A percentile compares a stretch with the other conserved stretches of the same genome.
Evolutionary conservation across 2,113 vertebrate species (phyloP).

Genomic region (Microcebus ravelobensis): DNA sequence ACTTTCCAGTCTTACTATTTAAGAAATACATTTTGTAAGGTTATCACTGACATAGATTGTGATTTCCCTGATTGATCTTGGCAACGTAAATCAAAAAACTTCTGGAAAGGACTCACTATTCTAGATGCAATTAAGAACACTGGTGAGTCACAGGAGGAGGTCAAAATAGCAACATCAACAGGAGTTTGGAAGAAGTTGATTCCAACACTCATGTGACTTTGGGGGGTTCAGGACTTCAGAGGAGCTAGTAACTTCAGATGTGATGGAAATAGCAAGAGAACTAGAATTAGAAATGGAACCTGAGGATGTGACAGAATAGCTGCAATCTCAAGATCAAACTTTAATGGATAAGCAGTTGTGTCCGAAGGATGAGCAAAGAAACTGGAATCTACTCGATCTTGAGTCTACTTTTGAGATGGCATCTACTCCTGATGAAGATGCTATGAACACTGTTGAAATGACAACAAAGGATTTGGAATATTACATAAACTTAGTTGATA

Average conservation of each 20-base stretch:
- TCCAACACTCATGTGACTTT: not conserved
- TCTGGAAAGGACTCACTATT: not conserved
- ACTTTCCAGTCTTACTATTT: not conserved
- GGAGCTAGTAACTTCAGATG: not conserved
- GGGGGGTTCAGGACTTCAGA: not conserved
- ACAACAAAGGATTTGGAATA: not conserved
- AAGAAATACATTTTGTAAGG: not conserved
- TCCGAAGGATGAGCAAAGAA: not conserved
- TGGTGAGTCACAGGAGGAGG: not conserved
- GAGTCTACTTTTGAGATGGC: not conserved
- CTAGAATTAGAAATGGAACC: not conserved
- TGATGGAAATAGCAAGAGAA: not conserved
- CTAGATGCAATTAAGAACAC: not conserved
- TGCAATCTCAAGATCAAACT: not conserved
- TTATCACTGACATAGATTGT: not conserved
- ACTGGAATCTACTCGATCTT: not conserved
- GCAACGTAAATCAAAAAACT: not conserved
- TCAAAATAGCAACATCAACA: not conserved
- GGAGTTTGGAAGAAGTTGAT: not conserved
- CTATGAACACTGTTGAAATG: not conserved
- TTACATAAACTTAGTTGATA: not conserved
- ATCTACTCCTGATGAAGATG: not conserved
- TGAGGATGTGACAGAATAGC: not conserved
- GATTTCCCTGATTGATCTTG: not conserved
- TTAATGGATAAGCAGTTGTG: not conserved